phyloP scores from a whole-genome alignment of 2,797 vertebrate species.

The Aratinga solstitialis region DNA sequence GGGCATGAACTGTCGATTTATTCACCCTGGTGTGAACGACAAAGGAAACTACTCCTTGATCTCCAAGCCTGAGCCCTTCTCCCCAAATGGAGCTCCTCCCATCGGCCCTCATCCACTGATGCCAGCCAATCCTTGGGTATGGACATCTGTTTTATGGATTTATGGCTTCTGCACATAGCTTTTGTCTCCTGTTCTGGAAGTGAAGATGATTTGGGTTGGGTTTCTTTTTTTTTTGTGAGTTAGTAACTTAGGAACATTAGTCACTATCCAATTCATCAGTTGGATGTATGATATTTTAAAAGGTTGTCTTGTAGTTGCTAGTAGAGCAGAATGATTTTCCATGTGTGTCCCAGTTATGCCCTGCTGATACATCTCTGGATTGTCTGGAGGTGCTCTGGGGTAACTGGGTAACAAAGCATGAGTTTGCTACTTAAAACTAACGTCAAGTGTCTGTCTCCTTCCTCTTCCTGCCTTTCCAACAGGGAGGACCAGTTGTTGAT shows the following conservation, averaged over 20 bases:
- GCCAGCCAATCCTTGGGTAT: too few species aligned
- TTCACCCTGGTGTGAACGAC: too few species aligned
- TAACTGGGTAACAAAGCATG: background rate
- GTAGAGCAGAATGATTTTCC: background rate
- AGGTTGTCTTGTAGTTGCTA: background rate
- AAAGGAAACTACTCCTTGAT: too few species aligned
- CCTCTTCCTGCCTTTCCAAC: background rate
- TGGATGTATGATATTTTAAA: background rate
- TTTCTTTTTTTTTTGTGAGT: too few species aligned
- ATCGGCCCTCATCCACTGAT: too few species aligned
- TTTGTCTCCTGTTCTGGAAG: background rate
- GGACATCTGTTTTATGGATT: too few species aligned
- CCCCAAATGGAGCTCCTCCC: too few species aligned
- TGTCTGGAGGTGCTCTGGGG: background rate
- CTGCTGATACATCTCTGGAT: background rate
- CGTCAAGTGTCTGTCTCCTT: background rate
- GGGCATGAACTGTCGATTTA: too few species aligned
- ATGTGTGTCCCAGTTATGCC: background rate
- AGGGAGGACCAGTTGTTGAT: conserved; percentile 85
- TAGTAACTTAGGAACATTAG: too few species aligned
- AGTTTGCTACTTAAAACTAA: background rate
- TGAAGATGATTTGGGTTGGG: too few species aligned
- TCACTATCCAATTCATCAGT: accelerated
- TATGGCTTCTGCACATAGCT: background rate
- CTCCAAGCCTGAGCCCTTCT: too few species aligned